Conservation (phyloP, 2,113 vertebrate species). For the Osmerus mordax region DNA sequence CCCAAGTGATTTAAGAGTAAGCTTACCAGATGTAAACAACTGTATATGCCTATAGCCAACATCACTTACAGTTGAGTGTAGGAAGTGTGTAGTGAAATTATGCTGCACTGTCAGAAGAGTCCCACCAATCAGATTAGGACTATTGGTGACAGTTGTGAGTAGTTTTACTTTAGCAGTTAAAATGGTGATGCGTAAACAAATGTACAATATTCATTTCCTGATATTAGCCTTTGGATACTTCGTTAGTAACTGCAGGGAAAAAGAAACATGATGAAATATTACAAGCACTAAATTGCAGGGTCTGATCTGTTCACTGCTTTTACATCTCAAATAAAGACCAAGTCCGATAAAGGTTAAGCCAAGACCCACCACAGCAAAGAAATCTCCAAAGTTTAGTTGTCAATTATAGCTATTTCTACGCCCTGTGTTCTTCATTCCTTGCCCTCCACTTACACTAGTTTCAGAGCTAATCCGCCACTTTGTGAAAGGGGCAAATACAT, state of each 20-base stretch:
- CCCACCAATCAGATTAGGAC: background rate
- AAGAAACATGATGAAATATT: background rate
- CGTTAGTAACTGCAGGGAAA: background rate
- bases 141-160: background rate
- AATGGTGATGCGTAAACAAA: background rate
- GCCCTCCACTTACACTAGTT: background rate
- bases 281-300: slow-evolving; percentile 2
- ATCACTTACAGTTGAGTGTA: too few species aligned
- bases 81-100: too few species aligned
- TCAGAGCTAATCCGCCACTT: background rate
- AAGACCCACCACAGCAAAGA: slow-evolving; percentile 20
- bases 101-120: background rate
- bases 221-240: background rate
- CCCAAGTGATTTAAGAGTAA: too few species aligned
- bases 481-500: background rate
- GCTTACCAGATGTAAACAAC: too few species aligned
- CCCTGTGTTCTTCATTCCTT: background rate
- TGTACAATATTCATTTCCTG: background rate
- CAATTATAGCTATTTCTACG: slow-evolving; percentile 13
- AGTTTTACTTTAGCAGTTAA: background rate
- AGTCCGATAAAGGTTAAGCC: background rate
- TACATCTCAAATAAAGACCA: background rate
- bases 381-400: background rate
- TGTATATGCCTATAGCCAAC: too few species aligned
- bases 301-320: background rate